Evolutionary conservation across 2,113 vertebrate genomes (phyloP).

Genomic region (Cebidichthys violaceus): DNA sequence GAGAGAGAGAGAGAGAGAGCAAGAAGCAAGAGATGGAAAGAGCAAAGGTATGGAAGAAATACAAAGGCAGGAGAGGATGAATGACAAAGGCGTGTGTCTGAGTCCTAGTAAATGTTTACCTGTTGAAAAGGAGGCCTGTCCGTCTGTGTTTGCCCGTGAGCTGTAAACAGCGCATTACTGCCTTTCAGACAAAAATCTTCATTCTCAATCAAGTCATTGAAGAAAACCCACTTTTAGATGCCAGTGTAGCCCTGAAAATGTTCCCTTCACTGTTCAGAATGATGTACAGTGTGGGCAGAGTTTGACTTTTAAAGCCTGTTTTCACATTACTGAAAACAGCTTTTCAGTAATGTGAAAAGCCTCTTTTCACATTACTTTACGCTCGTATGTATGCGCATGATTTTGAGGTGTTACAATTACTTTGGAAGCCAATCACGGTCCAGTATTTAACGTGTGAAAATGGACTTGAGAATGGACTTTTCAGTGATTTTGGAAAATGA

Average conservation of each 20-base stretch:
- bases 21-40: constrained; percentile 36
- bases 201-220: constrained; percentile 26
- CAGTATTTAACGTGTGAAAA: neutral
- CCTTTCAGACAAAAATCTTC: constrained; percentile 39
- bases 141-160: constrained; percentile 43
- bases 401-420: neutral
- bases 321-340: neutral
- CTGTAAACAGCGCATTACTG: constrained; percentile 46
- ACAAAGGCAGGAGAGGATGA: constrained; percentile 48
- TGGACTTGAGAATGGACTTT: neutral
- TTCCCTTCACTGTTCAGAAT: constrained; percentile 7
- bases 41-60: constrained; percentile 40
- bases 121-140: constrained; percentile 59
- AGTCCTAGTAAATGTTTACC: constrained; percentile 74
- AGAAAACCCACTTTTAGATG: neutral
- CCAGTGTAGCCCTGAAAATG: neutral
- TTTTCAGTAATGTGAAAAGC: no score
- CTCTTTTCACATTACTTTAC: neutral
- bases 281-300: neutral
- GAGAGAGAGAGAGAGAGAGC: no score
- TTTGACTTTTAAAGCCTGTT: neutral
- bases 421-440: neutral
- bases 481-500: neutral
- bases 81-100: constrained; percentile 62
- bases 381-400: no score